Evolutionary conservation across 2,797 vertebrate species (phyloP), one percentile per base, ranked within the genome.

Genomic region (Salarias fasciatus): DNA sequence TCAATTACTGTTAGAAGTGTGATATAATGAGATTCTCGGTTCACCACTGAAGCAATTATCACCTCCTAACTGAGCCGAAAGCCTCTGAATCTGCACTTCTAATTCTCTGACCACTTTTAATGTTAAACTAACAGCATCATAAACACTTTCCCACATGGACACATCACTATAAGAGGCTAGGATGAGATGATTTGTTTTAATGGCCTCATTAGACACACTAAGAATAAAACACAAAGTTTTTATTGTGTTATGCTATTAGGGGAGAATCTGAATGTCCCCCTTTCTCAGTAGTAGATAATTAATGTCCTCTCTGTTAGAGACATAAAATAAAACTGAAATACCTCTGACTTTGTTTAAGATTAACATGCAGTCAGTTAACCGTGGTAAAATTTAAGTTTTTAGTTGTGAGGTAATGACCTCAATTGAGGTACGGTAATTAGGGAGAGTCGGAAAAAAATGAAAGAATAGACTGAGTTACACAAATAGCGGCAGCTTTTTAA

Each of bases 41-140:
- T 81, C 42, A 51, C 33, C 49, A 11, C 35, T 53, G 57, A 79
- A 71, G 75, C 65, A 75, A 63, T 73, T 84, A 82, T 66, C 70
- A 53, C 56, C 65, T 64, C 35, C 46, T 67, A 50, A 69, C 49
- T 53, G 40, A 55, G 55, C 68, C 11, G 31, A 65, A 72, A 44
- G 45, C n/a, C 63, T 81, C 30, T 56, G 51, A 74, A 74, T 69
- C 43, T 30, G 15, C 54, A 50, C 12, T 70, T 75, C 62, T 54
- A 68, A 72, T 77, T 58, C 72, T 75, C 65, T 51, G 63, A 57
- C 33, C 11, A 0, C 47, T 48, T 61, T 74, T 60, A 63, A 49
- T 63, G 53, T 72, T 69, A 45, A 69, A 60, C 59, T 77, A 78
- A 70, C 53, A 50, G 49, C 65, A 48, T 58, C 62, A 75, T 74